These are phyloP conservation scores for Hypomesus transpacificus DNA, from an alignment of 2,113 vertebrate genomes.

Conservation along the genomic window DNA sequence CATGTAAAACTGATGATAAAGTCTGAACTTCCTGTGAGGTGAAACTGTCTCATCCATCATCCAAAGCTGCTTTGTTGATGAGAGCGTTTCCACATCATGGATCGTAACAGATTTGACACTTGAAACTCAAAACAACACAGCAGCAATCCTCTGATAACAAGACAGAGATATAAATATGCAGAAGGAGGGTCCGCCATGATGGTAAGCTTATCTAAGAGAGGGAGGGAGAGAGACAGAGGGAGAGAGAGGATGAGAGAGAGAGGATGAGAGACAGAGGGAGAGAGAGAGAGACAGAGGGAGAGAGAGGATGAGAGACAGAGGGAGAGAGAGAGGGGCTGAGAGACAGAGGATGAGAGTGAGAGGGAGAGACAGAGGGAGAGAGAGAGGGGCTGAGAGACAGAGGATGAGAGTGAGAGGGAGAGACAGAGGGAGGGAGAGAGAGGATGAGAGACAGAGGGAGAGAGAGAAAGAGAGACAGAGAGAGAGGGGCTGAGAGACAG, in stretches of 20 bases:
- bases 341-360: background rate
- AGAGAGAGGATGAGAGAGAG: background rate
- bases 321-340: slow-evolving; percentile 4
- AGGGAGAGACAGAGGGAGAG: background rate
- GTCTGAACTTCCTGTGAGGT: slow-evolving; percentile 34
- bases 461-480: background rate
- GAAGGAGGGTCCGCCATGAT: slow-evolving; percentile 10
- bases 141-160: background rate
- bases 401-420: background rate
- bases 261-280: background rate
- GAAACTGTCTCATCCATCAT: slow-evolving; percentile 39
- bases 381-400: slow-evolving; percentile 5
- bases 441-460: background rate
- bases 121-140: background rate
- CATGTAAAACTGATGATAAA: background rate
- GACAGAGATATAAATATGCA: background rate
- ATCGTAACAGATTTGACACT: slow-evolving; percentile 1
- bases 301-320: slow-evolving; percentile 1
- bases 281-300: slow-evolving; percentile 12
- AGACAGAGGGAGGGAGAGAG: too few species aligned
- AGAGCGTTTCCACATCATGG: background rate
- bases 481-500: too few species aligned
- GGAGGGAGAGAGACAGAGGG: too few species aligned
- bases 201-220: too few species aligned
- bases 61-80: slow-evolving; percentile 33